These are phyloP conservation scores for Holothuria scabra DNA, from an alignment of 53 echinoderm and acorn worm species.

Conservation along the genomic window DNA sequence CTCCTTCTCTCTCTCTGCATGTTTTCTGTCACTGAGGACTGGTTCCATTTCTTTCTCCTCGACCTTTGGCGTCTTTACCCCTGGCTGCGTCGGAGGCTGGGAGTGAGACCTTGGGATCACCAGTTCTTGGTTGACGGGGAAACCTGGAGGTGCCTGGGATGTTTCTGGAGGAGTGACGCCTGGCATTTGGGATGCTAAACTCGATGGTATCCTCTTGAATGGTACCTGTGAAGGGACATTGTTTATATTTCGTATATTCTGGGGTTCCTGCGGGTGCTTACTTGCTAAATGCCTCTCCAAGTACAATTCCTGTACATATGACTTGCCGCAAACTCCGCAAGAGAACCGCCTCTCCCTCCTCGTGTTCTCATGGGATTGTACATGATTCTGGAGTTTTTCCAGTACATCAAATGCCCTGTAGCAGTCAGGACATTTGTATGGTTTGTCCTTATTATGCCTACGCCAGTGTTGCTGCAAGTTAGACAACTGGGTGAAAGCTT, in stretches of 20 bases:
- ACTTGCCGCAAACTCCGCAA: slow-evolving; percentile 92
- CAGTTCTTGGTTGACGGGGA: slow-evolving; percentile 8
- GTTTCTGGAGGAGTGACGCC: slow-evolving; percentile 43
- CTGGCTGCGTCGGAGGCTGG: neutral
- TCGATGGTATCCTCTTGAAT: slow-evolving; percentile 56
- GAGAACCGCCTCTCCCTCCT: slow-evolving; percentile 84
- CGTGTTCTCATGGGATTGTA: slow-evolving; percentile 90
- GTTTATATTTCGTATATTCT: neutral
- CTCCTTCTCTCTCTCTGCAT: slow-evolving; percentile 4
- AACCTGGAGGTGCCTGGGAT: slow-evolving; percentile 24
- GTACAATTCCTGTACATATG: slow-evolving; percentile 91
- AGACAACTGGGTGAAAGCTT: slow-evolving; percentile 95
- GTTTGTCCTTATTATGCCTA: slow-evolving; percentile 97
- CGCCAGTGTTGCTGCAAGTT: slow-evolving; percentile 97
- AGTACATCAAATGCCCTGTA: slow-evolving; percentile 94
- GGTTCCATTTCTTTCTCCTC: neutral
- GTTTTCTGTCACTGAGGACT: neutral
- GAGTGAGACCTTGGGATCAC: slow-evolving; percentile 29
- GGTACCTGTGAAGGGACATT: slow-evolving; percentile 58
- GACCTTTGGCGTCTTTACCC: neutral
- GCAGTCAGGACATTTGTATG: slow-evolving; percentile 95
- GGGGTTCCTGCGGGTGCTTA: slow-evolving; percentile 81
- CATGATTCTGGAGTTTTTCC: slow-evolving; percentile 89
- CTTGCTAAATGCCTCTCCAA: slow-evolving; percentile 89
- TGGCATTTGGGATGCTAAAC: slow-evolving; percentile 28